Conservation (phyloP, 2,888 invertebrate genomes). For the Drosophila ezoana region DNA sequence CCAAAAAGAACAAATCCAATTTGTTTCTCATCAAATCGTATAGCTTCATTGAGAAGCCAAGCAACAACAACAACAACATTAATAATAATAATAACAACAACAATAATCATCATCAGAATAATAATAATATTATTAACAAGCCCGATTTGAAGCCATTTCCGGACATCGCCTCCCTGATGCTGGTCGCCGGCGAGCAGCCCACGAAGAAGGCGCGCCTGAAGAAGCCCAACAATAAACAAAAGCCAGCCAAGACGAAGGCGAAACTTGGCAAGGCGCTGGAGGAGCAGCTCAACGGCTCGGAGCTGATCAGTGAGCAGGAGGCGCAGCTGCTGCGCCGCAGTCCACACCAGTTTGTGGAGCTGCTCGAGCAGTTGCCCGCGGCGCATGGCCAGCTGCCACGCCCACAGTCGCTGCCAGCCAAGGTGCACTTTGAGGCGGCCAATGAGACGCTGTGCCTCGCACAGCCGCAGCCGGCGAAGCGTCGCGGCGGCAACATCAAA, state of each 20-base stretch:
- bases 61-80: constrained; percentile 5
- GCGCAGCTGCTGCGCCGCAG: constrained; percentile 40
- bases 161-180: constrained; percentile 43
- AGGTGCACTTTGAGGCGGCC: constrained; percentile 48
- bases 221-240: constrained; percentile 30
- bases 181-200: constrained; percentile 11
- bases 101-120: constrained; percentile 6
- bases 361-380: constrained; percentile 23
- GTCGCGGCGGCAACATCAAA: constrained; percentile 54
- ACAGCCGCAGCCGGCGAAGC: constrained; percentile 21
- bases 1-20: constrained; percentile 76
- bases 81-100: constrained; percentile 31
- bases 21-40: constrained; percentile 74
- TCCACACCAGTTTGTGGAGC: constrained; percentile 45
- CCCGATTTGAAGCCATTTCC: constrained; percentile 47
- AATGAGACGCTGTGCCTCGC: neutral
- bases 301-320: constrained; percentile 31
- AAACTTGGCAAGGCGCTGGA: neutral
- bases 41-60: constrained; percentile 65
- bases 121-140: constrained; percentile 12
- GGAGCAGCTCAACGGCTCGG: neutral
- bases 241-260: constrained; percentile 17
- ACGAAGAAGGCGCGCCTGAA: constrained; percentile 26
- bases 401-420: constrained; percentile 67
- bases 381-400: constrained; percentile 44